A percentile compares a stretch with the other conserved stretches of the same genome.
Evolutionary conservation across 1,140 invertebrate genomes (phyloP).

Genomic region (Holotrichia oblita): DNA sequence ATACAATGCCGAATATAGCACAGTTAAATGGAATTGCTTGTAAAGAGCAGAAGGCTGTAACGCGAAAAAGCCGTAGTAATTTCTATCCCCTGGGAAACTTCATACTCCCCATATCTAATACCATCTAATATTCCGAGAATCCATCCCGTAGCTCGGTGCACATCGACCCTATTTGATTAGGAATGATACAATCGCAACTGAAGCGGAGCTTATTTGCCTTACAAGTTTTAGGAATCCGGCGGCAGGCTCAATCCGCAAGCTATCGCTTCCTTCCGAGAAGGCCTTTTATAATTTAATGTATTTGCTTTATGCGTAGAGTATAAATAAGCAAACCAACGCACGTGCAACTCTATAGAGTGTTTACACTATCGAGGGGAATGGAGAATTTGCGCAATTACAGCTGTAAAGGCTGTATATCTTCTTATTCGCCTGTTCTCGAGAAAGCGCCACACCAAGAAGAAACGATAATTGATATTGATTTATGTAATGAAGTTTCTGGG

Average conservation of each 20-base stretch:
- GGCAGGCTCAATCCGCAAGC: neutral
- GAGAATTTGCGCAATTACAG: constrained; percentile 11
- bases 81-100: neutral
- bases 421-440: neutral
- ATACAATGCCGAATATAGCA: no score
- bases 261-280: neutral
- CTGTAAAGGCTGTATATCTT: neutral
- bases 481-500: constrained; percentile 9
- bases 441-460: constrained; percentile 15
- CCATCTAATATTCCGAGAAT: neutral
- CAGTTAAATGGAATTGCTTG: no score
- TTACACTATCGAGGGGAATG: neutral
- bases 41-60: no score
- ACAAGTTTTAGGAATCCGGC: neutral
- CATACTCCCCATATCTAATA: neutral
- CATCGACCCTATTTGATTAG: neutral
- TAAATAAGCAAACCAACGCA: neutral
- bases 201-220: neutral
- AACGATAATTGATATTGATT: constrained; percentile 11
- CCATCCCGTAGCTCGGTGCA: neutral
- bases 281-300: neutral
- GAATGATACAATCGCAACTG: neutral
- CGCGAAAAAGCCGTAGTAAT: neutral
- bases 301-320: neutral
- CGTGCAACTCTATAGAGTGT: neutral